Conservation (phyloP, 1,140 invertebrate species). For the Cepaea nemoralis region DNA sequence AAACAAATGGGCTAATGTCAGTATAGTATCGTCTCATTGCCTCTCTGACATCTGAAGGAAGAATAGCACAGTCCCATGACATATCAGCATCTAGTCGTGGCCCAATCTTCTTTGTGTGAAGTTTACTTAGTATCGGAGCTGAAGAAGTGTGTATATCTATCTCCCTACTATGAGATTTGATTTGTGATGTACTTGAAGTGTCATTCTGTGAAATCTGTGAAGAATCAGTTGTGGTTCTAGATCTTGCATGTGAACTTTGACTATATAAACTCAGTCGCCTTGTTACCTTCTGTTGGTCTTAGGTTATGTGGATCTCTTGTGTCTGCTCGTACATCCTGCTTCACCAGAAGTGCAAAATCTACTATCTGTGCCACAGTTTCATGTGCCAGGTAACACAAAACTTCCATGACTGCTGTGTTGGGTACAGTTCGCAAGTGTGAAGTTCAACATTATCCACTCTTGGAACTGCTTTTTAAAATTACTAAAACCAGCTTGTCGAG, state of each 20-base stretch:
- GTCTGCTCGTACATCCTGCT: slow-evolving; percentile 75
- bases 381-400: slow-evolving; percentile 78
- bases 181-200: not conserved
- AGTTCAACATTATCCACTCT: slow-evolving; percentile 73
- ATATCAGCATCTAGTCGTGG: not conserved
- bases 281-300: slow-evolving; percentile 59
- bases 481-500: slow-evolving; percentile 71
- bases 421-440: slow-evolving; percentile 70
- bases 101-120: not conserved
- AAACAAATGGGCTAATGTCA: slow-evolving; percentile 29
- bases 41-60: slow-evolving; percentile 24
- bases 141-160: not conserved
- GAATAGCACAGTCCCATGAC: slow-evolving; percentile 28
- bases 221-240: not conserved
- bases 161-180: not conserved
- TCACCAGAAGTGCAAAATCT: too few relatives aligned
- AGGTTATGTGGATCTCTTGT: slow-evolving; percentile 72
- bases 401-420: slow-evolving; percentile 70
- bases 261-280: slow-evolving; percentile 52
- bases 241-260: slow-evolving; percentile 19
- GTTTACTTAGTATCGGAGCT: not conserved
- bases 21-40: slow-evolving; percentile 28
- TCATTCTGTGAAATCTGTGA: not conserved
- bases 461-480: slow-evolving; percentile 71
- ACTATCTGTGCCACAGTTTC: slow-evolving; percentile 79